Base-by-base conservation (phyloP, 2,888 invertebrate species). In the Hermaeophaga mercurialis region DNA sequence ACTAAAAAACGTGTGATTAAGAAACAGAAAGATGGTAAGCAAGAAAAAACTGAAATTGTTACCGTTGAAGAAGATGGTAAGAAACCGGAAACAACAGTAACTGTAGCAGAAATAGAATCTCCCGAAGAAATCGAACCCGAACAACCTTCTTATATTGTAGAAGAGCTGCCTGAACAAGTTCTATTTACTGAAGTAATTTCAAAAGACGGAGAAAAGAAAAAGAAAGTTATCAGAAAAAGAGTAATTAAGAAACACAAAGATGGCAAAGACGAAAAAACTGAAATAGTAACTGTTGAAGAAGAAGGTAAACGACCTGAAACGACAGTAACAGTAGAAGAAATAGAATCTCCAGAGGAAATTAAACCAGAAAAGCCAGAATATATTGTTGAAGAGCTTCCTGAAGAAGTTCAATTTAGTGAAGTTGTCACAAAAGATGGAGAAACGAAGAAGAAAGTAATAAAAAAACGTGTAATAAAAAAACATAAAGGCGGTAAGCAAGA, bases 221-320 rank as follows among this genome's bases (percentile, higher is more conserved):
- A 64, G 7, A 78, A 78, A 55, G 70, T 78, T 1, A 79, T 81
- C 8, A 81, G 79, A 59, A 79, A 74, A 36, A 71, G 78, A 39
- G 61, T 73, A 0, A 75, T 78, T 6, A 58, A 44, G 34, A 58
- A 77, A 76, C 45, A 74, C 8, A 72, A 70, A 28, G 78, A 75
- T 2, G 70, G 68, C 14, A 74, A 73, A 46, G 61, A 78, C 50
- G 72, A 77, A 69, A 67, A 69, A 0, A 75, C 77, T 43, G 76
- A 79, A 70, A 76, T 78, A 55, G 66, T 69, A 17, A 66, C 69
- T 8, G 54, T 69, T 4, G 61, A 68, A 58, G 71, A 72, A 64
- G 68, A 70, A 36, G 70, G 66, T 8, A 66, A 70, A 60, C 26
- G 56, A 53, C 69, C 68, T 17, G 65, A 77, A 63, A 70, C 64